These are phyloP conservation scores for Oenanthe melanoleuca DNA, from an alignment of 2,113 vertebrate species.

Conservation along the genomic window DNA sequence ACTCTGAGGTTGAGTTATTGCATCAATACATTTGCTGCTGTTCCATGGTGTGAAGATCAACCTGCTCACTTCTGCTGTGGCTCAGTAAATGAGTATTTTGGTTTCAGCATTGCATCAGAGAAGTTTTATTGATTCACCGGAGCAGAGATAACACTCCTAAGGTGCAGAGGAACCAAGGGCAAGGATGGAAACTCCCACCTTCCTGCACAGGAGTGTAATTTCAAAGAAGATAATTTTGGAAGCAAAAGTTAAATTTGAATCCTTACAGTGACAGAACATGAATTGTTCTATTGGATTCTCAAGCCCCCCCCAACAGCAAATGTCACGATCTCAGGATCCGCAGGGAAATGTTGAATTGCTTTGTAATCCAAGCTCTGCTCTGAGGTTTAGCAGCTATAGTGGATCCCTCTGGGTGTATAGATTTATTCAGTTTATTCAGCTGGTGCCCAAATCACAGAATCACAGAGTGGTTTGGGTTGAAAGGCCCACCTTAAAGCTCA, in stretches of 20 bases:
- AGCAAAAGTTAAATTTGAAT: not conserved
- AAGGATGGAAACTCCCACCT: not conserved
- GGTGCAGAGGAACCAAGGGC: not conserved
- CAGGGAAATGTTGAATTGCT: not conserved
- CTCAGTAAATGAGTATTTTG: not conserved
- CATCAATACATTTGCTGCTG: not conserved
- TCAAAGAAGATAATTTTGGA: not conserved
- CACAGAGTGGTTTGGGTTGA: not conserved
- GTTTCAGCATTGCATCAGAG: not conserved
- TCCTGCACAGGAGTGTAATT: not conserved
- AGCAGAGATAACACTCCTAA: not conserved
- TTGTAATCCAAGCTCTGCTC: not conserved
- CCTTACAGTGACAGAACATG: not conserved
- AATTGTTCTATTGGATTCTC: not conserved
- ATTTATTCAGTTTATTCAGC: not conserved
- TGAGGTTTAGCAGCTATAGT: not conserved
- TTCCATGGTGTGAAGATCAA: not conserved
- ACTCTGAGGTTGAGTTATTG: not conserved
- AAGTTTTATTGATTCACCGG: not conserved
- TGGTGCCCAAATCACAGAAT: not conserved
- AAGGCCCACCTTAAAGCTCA: not conserved
- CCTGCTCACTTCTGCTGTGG: not conserved
- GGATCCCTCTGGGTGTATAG: not conserved
- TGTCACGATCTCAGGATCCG: fast-evolving
- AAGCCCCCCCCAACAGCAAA: not conserved